Conservation (phyloP, 2,797 vertebrate species). For the Okamejei kenojei region DNA sequence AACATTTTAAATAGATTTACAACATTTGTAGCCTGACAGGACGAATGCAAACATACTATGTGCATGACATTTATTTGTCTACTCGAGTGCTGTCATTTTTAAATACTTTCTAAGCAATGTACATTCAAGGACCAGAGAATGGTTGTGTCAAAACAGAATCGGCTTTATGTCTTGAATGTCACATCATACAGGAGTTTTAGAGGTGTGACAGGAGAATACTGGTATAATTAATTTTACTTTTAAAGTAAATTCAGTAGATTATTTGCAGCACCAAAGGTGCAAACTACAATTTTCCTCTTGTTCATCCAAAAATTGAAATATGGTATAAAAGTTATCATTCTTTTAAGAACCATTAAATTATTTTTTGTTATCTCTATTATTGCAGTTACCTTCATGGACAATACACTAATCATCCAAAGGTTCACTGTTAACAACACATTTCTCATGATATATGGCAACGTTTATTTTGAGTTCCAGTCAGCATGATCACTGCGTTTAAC, state of each 20-base stretch:
- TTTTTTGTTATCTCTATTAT: constrained; percentile 17
- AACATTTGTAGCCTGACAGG: constrained; percentile 50
- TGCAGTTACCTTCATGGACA: not conserved
- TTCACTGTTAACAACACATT: not conserved
- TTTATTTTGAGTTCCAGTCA: not conserved
- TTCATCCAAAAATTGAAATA: not conserved
- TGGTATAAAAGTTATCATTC: too few species aligned
- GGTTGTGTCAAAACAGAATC: constrained; percentile 50
- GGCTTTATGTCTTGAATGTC: constrained; percentile 53
- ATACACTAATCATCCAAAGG: not conserved
- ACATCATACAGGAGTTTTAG: constrained; percentile 47
- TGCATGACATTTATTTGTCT: constrained; percentile 46
- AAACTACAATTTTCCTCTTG: constrained; percentile 38
- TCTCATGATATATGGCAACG: too few species aligned
- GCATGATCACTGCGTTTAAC: too few species aligned
- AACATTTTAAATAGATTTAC: constrained; percentile 52
- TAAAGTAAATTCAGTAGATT: constrained; percentile 48
- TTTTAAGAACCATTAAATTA: not conserved
- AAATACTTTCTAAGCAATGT: constrained; percentile 49
- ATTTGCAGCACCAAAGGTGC: constrained; percentile 41
- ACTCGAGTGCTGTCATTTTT: constrained; percentile 46
- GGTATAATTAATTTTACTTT: constrained; percentile 56
- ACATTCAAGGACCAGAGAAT: constrained; percentile 48
- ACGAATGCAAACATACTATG: constrained; percentile 23
- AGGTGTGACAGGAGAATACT: constrained; percentile 49